Evolutionary conservation across 2,888 invertebrate genomes (phyloP), one percentile per base, ranked within the genome.

Genomic region (Abrostola triplasia): DNA sequence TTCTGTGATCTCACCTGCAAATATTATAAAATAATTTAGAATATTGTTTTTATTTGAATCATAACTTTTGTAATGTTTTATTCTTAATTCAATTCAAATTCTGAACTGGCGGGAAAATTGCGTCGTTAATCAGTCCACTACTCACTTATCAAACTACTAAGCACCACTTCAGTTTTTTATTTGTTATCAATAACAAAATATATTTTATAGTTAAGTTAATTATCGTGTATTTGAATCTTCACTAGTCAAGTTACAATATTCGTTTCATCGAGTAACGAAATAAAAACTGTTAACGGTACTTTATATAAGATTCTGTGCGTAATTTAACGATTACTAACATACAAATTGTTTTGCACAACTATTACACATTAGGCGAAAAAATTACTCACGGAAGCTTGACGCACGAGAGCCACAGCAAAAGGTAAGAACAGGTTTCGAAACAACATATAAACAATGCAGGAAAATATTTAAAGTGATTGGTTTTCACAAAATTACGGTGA

Each of bases 1-100:
- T 71, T 83, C 51, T 70, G 74, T 51, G 75, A 51, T 54, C 80
- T 81, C 38, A 66, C 76, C 90, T 90, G 81, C 5, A 86, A 84
- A 70, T 48, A 24, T 24, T 2, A n/a, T n/a, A 24, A 24, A 24
- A 24, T 24, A 24, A 24, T 24, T 24, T 24, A 24, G 4, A 24
- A 24, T 24, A 24, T 24, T 24, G 24, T 24, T 24, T 24, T 4
- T 24, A 24, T 24, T 24, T 24, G 1, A 2, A 1, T 24, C 24
- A 24, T 24, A 24, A 24, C 24, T 24, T 24, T 4, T 24, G 24
- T 24, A 24, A 24, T 24, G 1, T 24, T 2, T 24, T 24, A 24
- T 24, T 24, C n/a, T 24, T 24, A 24, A 24, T 24, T 24, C n/a
- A n/a, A 4, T 35, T 40, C 24, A 7, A 40, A 40, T 40, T 38